Percentiles rank a stretch among this genome's conserved stretches.
These are phyloP conservation scores for Notolepis coatsorum DNA, from an alignment of 2,797 vertebrate species.

Conservation along the genomic window DNA sequence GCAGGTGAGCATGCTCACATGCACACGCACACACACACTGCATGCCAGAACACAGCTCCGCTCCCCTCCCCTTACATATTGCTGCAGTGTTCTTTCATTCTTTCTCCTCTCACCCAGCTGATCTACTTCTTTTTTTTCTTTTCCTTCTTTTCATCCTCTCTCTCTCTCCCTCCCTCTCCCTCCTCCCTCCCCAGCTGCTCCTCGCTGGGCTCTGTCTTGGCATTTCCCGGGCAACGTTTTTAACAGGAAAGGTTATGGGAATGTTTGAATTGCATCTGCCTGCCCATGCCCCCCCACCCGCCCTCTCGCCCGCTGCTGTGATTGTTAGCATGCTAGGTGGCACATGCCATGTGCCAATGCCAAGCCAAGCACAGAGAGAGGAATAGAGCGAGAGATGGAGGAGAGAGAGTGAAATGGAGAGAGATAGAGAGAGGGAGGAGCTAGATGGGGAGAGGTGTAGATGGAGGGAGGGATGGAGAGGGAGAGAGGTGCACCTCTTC, in stretches of 20 bases:
- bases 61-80: too few relatives aligned
- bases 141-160: constrained; percentile 7
- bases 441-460: too few relatives aligned
- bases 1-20: too few relatives aligned
- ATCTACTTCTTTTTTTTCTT: neutral
- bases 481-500: constrained; percentile 13
- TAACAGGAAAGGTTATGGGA: constrained; percentile 21
- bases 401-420: too few relatives aligned
- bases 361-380: constrained; percentile 21
- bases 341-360: constrained; percentile 46
- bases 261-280: constrained; percentile 43
- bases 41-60: too few relatives aligned
- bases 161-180: neutral
- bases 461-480: too few relatives aligned
- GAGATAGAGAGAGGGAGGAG: too few relatives aligned
- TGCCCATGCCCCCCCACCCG: neutral
- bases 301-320: constrained; percentile 26
- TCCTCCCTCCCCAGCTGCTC: constrained; percentile 7
- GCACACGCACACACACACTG: too few relatives aligned
- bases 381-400: neutral
- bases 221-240: constrained; percentile 22
- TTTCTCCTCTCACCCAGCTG: neutral
- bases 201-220: neutral
- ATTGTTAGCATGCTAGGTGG: constrained; percentile 42
- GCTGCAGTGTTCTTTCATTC: neutral